These are phyloP conservation scores for Myrmophylax atrothorax DNA, from an alignment of 2,113 vertebrate species.

Conservation along the genomic window DNA sequence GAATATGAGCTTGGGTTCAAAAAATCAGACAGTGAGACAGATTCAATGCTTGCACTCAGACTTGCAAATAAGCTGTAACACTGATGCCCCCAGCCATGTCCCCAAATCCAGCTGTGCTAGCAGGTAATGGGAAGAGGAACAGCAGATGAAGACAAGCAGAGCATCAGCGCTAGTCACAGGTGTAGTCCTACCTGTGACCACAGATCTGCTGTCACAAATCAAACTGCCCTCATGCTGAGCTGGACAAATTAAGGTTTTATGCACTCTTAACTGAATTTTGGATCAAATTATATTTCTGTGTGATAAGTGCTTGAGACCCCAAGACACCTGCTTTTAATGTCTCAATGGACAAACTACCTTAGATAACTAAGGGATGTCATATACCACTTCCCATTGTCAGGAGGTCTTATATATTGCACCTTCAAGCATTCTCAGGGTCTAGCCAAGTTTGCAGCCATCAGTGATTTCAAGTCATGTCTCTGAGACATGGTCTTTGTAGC, in stretches of 20 bases:
- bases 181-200: background rate
- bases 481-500: accelerated
- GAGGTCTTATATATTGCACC: background rate
- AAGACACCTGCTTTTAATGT: background rate
- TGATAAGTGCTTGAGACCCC: background rate
- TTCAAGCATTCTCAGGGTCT: background rate
- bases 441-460: background rate
- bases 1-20: background rate
- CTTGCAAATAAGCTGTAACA: background rate
- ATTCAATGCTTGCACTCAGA: background rate
- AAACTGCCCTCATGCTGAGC: background rate
- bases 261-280: background rate
- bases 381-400: background rate
- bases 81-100: background rate
- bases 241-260: background rate
- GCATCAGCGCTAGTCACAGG: background rate
- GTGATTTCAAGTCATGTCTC: background rate
- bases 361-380: background rate
- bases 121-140: background rate
- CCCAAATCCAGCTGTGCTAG: background rate
- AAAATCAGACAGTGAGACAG: background rate
- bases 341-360: background rate
- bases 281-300: background rate
- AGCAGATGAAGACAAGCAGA: background rate
- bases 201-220: background rate